Evolutionary conservation across 2,797 vertebrate genomes (phyloP), one percentile per base, ranked within the genome.

Genomic region (Thamnophis elegans): DNA sequence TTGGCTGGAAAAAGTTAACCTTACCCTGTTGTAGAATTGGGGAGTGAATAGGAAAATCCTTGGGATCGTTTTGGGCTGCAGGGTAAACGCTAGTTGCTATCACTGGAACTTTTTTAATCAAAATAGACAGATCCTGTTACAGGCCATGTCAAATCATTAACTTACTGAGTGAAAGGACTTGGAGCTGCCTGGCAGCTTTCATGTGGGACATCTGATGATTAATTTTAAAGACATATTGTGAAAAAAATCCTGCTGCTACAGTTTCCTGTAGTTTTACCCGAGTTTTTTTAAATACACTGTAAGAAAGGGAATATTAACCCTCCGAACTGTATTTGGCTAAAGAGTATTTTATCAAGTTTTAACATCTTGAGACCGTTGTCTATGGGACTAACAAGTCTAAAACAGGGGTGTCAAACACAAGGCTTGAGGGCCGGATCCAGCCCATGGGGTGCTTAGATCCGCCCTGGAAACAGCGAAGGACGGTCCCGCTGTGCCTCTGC

Each of bases 181-280:
- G 93, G 87, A 95, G 92, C 94, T 92, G 91, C 92, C 94, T 93
- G 95, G 95, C 96, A 95, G 95, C 96, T 96, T 97, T 96, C 95
- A 87, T 58, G 94, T 47, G 5, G 90, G 95, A 97, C 95, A 96
- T 91, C 91, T 96, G 92, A 88, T 92, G 95, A 95, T 96, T 95
- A 91, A 94, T 96, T 96, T 96, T 96, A 96, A 97, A 97, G 94
- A 94, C 87, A 92, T 93, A 32, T 0, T 91, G 91, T 96, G 96
- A 96, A 96, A 25, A 56, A 62, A 97, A 95, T 97, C 97, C 93
- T 94, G 86, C 94, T 85, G 92, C 85, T 92, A 5, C 25, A 0
- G 0, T 93, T 5, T 28, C 97, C 96, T 95, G 95, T 59, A 91
- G 96, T 97, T 97, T 97, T 97, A 97, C 95, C 96, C 96, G 94